Conservation (phyloP, 2,797 vertebrate species). For the Urophycis tenuis region DNA sequence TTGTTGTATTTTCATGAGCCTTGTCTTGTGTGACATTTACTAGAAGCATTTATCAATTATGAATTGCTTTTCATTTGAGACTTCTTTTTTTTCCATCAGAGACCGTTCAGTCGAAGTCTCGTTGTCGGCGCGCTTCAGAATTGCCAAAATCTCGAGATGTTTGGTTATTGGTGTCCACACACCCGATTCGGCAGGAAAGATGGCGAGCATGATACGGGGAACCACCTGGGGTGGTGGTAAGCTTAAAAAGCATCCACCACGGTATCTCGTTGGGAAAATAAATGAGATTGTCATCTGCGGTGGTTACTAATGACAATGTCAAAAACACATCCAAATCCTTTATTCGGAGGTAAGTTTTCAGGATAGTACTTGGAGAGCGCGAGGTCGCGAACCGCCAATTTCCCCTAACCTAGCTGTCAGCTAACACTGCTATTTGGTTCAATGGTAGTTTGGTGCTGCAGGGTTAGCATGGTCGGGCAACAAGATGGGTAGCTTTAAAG, state of each 20-base stretch:
- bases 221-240: slow-evolving; percentile 17
- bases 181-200: slow-evolving; percentile 30
- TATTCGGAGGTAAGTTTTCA: too few relatives aligned
- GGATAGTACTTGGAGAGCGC: not conserved
- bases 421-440: slow-evolving; percentile 38
- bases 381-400: slow-evolving; percentile 55
- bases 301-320: not conserved
- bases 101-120: not conserved
- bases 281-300: not conserved
- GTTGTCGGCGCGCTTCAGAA: slow-evolving; percentile 1
- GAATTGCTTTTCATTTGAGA: too few relatives aligned
- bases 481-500: not conserved
- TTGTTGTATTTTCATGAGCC: slow-evolving; percentile 15
- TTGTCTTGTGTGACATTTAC: not conserved
- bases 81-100: not conserved
- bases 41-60: not conserved
- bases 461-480: not conserved
- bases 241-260: not conserved
- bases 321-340: not conserved
- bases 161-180: slow-evolving; percentile 10
- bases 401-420: slow-evolving; percentile 53
- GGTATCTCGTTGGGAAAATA: not conserved
- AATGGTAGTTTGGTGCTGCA: not conserved
- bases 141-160: slow-evolving; percentile 40
- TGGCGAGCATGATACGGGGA: slow-evolving; percentile 31